A percentile compares a stretch with the other conserved stretches of the same genome.
These are phyloP conservation scores for Chauna torquata DNA, from an alignment of 2,113 vertebrate genomes.

Conservation along the genomic window DNA sequence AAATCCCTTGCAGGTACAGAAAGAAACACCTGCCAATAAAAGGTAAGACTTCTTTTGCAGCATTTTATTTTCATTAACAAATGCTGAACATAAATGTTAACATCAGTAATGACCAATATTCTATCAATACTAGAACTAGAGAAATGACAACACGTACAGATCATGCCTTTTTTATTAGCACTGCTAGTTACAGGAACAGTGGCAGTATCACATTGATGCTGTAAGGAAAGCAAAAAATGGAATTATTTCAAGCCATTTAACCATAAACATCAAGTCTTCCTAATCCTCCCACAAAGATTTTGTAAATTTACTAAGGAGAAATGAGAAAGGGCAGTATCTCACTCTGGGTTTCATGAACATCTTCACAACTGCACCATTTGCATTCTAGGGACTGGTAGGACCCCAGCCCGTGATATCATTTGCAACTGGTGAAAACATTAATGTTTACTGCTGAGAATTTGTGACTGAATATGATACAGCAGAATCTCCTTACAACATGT, in stretches of 20 bases:
- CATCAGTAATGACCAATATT: not conserved
- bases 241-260: not conserved
- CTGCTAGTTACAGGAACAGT: not conserved
- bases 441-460: not conserved
- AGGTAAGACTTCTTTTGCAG: not conserved
- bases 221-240: not conserved
- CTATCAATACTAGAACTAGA: not conserved
- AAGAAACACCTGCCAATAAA: not conserved
- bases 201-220: not conserved
- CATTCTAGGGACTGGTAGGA: not conserved
- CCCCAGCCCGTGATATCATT: not conserved
- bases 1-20: not conserved
- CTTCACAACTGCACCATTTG: not conserved
- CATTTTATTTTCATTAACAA: not conserved
- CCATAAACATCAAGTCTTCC: not conserved
- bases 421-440: not conserved
- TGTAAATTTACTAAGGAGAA: not conserved
- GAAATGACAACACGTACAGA: not conserved
- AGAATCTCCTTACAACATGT: not conserved
- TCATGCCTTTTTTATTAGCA: not conserved
- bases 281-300: not conserved
- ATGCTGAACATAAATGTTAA: not conserved
- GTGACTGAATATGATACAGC: not conserved
- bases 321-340: not conserved
- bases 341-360: not conserved